Conservation (phyloP, 1,140 invertebrate species). For the Trachelipus rathkii region DNA sequence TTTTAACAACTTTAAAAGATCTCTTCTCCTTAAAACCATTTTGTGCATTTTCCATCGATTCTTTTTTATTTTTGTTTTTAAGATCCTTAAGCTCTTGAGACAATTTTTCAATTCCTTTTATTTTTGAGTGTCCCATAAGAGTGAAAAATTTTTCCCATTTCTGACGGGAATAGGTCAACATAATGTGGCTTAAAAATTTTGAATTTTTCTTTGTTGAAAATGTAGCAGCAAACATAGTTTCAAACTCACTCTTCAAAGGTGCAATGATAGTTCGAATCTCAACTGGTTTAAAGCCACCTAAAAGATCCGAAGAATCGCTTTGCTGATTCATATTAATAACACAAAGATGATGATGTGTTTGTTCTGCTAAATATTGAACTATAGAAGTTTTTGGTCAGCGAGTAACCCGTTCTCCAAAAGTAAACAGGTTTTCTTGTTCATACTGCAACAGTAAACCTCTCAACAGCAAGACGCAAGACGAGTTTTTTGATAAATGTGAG, state of each 20-base stretch:
- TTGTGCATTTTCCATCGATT: neutral
- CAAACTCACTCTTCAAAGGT: conserved; percentile 80
- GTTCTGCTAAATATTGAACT: conserved; percentile 84
- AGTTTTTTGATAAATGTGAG: conserved; percentile 67
- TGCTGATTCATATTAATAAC: conserved; percentile 99
- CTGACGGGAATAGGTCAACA: conserved; percentile 50
- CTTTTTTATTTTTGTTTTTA: neutral
- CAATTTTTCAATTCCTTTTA: conserved; percentile 59
- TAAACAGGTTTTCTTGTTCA: conserved; percentile 83
- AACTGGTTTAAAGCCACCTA: conserved; percentile 96
- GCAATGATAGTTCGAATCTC: conserved; percentile 78
- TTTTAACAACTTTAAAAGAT: conserved; percentile 30
- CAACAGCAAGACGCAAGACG: conserved; percentile 74
- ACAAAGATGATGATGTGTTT: conserved; percentile 71
- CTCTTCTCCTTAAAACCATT: conserved; percentile 2
- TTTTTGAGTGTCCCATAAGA: conserved; percentile 71
- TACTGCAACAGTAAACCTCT: conserved; percentile 79
- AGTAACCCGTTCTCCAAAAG: conserved; percentile 95
- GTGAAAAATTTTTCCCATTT: conserved; percentile 57
- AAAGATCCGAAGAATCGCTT: conserved; percentile 89
- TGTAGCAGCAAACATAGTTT: conserved; percentile 70
- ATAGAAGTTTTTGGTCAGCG: conserved; percentile 98
- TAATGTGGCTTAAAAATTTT: conserved; percentile 76
- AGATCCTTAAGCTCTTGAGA: conserved; percentile 6
- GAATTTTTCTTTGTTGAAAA: conserved; percentile 77